phyloP scores from a whole-genome alignment of 2,113 vertebrate species.

The Syrrhaptes paradoxus region DNA sequence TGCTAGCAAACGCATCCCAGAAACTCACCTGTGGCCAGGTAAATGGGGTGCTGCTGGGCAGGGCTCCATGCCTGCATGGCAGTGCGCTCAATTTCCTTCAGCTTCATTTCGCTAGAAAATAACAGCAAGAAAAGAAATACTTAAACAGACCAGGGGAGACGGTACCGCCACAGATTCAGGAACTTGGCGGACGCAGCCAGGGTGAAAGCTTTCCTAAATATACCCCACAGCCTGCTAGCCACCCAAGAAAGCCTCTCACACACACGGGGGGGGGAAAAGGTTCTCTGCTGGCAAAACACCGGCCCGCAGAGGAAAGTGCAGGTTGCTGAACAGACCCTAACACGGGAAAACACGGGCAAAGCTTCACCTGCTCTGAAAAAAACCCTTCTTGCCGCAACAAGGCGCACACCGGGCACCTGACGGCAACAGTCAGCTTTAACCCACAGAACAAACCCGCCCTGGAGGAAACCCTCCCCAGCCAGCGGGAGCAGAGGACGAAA shows the following conservation, averaged over 20 bases:
- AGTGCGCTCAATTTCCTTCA: slow-evolving; percentile 93
- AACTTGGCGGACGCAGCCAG: neutral
- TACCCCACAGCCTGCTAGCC: neutral
- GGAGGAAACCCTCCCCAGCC: neutral
- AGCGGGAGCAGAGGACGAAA: neutral
- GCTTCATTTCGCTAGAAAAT: slow-evolving; percentile 85
- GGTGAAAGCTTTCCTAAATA: neutral
- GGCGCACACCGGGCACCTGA: rapidly evolving
- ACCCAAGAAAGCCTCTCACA: neutral
- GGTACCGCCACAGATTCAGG: neutral
- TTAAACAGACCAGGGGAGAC: neutral
- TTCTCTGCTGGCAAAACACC: rapidly evolving
- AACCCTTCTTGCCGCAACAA: neutral
- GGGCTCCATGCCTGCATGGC: slow-evolving; percentile 98
- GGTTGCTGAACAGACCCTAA: rapidly evolving
- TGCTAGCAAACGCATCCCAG: neutral
- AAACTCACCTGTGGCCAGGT: slow-evolving; percentile 89
- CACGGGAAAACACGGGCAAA: neutral
- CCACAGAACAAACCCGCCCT: rapidly evolving
- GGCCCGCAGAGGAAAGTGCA: neutral
- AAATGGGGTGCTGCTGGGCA: slow-evolving; percentile 91
- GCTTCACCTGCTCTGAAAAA: neutral
- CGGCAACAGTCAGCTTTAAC: neutral
- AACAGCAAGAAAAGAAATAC: neutral
- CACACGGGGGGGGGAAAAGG: neutral